Evolutionary conservation across 2,797 vertebrate genomes (phyloP).

Genomic region (Adelosebastes latens): DNA sequence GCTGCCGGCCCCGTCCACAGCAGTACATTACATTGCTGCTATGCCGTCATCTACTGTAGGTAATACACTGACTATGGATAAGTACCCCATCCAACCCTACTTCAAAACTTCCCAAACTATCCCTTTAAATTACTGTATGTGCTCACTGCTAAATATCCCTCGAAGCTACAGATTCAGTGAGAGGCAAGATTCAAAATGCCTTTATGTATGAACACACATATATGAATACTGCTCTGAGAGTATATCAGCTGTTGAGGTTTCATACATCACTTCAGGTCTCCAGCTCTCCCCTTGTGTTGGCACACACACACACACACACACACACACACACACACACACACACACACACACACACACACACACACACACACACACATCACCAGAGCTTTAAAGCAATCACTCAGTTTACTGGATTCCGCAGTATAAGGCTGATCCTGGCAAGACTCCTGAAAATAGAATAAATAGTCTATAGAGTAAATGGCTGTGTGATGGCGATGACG

Average conservation of each 20-base stretch:
- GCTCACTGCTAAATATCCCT: background rate
- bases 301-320: background rate
- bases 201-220: slow-evolving; percentile 14
- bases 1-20: no score
- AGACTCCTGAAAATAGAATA: slow-evolving; percentile 23
- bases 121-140: background rate
- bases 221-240: background rate
- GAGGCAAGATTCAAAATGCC: background rate
- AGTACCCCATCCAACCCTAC: no score
- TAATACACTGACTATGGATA: no score
- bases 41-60: no score
- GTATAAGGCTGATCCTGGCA: slow-evolving; percentile 2
- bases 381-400: slow-evolving; percentile 14
- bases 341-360: no score
- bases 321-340: no score
- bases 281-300: background rate
- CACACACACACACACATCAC: background rate
- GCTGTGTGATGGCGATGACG: slow-evolving; percentile 2
- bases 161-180: background rate
- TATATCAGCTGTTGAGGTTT: slow-evolving; percentile 7
- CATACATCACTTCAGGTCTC: slow-evolving; percentile 10
- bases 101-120: no score
- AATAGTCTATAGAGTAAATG: slow-evolving; percentile 17
- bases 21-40: no score
- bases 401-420: slow-evolving; percentile 1